A percentile compares a stretch with the other conserved stretches of the same genome.
phyloP scores from a whole-genome alignment of 1,140 invertebrate species.

The Drosophila subobscura region DNA sequence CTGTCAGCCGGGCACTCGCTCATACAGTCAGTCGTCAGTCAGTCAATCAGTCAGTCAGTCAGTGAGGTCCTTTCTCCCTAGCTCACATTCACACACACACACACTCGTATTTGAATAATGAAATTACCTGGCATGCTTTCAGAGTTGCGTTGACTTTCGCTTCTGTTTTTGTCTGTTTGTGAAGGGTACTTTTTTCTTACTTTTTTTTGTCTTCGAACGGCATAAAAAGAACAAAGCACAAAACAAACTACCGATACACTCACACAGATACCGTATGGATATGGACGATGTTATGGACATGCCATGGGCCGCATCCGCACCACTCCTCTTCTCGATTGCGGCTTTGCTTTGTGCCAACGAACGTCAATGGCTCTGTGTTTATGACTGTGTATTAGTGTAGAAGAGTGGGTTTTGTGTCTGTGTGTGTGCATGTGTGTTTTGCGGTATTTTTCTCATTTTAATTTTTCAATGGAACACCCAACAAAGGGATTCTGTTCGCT shows the following conservation, averaged over 20 bases:
- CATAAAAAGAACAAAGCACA: slow-evolving; percentile 55
- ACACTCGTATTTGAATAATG: slow-evolving; percentile 69
- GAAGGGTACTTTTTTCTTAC: background rate
- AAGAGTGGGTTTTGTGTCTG: slow-evolving; percentile 2
- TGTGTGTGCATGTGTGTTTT: background rate
- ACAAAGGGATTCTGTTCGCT: slow-evolving; percentile 28
- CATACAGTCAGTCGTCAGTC: slow-evolving; percentile 16
- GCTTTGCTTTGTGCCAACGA: slow-evolving; percentile 44
- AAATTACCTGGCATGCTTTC: slow-evolving; percentile 67
- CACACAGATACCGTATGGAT: slow-evolving; percentile 25
- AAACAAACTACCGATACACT: slow-evolving; percentile 50
- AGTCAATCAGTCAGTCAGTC: slow-evolving; percentile 35
- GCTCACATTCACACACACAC: slow-evolving; percentile 10
- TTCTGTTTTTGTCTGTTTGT: slow-evolving; percentile 21
- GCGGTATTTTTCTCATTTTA: slow-evolving; percentile 34
- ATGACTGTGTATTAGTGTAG: slow-evolving; percentile 9
- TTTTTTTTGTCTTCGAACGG: slow-evolving; percentile 12
- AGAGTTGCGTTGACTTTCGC: slow-evolving; percentile 27
- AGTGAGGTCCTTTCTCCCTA: slow-evolving; percentile 27
- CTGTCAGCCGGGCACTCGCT: slow-evolving; percentile 17
- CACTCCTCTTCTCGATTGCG: slow-evolving; percentile 32
- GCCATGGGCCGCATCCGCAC: slow-evolving; percentile 21
- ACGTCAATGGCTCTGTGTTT: slow-evolving; percentile 18
- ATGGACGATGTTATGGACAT: slow-evolving; percentile 39
- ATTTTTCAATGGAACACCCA: slow-evolving; percentile 34